Evolutionary conservation across 2,888 invertebrate genomes (phyloP), one percentile per base, ranked within the genome.

Genomic region (Blastobasis lacticolella): DNA sequence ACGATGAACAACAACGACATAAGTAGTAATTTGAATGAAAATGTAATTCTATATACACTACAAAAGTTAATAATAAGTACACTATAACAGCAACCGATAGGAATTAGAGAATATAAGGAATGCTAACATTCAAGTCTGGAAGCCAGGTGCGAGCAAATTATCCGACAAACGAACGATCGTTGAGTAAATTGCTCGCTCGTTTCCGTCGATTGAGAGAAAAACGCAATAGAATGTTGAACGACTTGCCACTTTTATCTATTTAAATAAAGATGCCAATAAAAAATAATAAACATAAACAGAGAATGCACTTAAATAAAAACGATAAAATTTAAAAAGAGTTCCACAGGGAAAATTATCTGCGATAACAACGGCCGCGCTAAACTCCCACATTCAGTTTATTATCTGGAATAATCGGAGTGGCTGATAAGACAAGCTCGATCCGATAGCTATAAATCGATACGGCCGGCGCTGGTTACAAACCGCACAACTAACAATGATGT

Each of bases 21-120:
- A 23, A 23, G 23, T 23, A 23, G 23, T 23, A 23, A 23, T 23
- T 23, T 23, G 23, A 23, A 23, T 23, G 23, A 23, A 23, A 23
- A 23, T 3, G 23, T 23, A 1, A 23, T 23, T 23, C 23, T 2
- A 23, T 23, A 3, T 23, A 23, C 23, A 23, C 23, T 23, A 23
- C 23, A 23, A 23, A 23, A 23, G 23, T 23, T n/a, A n/a, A n/a
- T n/a, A n/a, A n/a, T n/a, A n/a, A n/a, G n/a, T n/a, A n/a, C n/a
- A 23, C 3, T 23, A 23, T 2, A 23, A 23, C 23, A 23, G 23
- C 23, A 23, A 23, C 3, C 23, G 23, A 23, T 23, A 23, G 61
- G 66, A 69, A 70, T 74, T 75, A 75, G 73, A 77, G 71, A 75
- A 78, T 75, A 73, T 66, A 69, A 67, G 69, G 75, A 78, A 80